Conservation (phyloP, 2,797 vertebrate species). For the Neostethus bicornis region DNA sequence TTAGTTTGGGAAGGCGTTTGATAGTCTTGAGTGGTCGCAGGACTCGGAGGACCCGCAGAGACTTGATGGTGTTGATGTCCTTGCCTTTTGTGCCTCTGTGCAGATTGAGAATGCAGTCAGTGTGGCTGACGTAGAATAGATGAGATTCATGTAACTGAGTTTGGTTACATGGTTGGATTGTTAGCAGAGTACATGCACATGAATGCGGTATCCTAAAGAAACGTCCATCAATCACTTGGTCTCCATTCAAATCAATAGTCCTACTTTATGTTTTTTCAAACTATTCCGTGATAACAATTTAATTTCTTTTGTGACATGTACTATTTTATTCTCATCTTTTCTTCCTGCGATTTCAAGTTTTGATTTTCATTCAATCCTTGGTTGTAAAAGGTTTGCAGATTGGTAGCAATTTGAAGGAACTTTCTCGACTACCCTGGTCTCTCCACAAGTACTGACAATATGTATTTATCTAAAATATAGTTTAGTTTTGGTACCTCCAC, state of each 20-base stretch:
- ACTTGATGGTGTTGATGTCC: conserved; percentile 99
- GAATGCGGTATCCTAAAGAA: conserved; percentile 55
- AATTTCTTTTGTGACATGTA: not conserved
- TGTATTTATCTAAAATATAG: too few species aligned
- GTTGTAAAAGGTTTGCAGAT: not conserved
- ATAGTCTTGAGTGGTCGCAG: conserved; percentile 97
- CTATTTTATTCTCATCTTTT: not conserved
- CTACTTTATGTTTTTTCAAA: not conserved
- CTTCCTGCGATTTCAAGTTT: not conserved
- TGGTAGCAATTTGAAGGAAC: too few species aligned
- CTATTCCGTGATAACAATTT: not conserved
- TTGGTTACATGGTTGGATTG: conserved; percentile 19
- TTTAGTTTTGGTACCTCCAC: too few species aligned
- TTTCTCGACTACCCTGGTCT: too few species aligned
- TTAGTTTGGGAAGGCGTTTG: conserved; percentile 95
- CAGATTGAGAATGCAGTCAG: conserved; percentile 55
- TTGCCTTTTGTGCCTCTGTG: conserved; percentile 97
- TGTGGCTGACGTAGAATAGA: not conserved
- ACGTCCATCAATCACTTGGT: conserved; percentile 31
- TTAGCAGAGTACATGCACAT: conserved; percentile 69
- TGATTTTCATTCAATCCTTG: not conserved
- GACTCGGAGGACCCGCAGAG: conserved; percentile 92
- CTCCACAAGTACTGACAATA: too few species aligned
- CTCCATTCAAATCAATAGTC: not conserved
- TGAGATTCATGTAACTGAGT: not conserved